Percentiles rank a stretch among this genome's conserved stretches.
Evolutionary conservation across 2,113 vertebrate genomes (phyloP).

Genomic region (Gallinago jamesoni): DNA sequence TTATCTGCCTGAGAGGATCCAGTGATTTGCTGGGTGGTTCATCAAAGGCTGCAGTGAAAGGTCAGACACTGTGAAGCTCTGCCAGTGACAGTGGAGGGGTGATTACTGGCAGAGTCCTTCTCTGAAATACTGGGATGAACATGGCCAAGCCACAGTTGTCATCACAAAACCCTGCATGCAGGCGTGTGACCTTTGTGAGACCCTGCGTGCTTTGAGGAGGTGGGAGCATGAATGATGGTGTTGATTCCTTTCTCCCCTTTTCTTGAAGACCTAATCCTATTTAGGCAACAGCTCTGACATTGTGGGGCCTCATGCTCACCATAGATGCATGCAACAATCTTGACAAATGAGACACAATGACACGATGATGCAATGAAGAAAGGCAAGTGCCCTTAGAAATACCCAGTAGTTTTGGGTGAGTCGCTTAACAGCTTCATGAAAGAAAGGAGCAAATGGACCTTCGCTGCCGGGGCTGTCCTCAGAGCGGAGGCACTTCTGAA

Average conservation of each 20-base stretch:
- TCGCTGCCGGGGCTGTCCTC: not conserved
- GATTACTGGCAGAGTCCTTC: not conserved
- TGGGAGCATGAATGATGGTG: not conserved
- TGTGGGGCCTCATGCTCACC: not conserved
- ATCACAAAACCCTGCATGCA: not conserved
- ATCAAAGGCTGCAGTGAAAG: not conserved
- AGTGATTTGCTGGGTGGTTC: not conserved
- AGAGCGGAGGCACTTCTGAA: not conserved
- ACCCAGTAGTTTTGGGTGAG: not conserved
- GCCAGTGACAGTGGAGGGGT: not conserved
- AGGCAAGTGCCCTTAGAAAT: not conserved
- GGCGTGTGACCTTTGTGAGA: accelerated
- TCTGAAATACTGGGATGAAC: not conserved
- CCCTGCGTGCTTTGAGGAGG: not conserved
- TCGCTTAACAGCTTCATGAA: not conserved
- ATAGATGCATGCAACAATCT: not conserved
- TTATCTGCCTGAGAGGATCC: not conserved
- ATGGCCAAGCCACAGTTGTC: not conserved
- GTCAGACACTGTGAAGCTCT: not conserved
- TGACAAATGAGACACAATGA: not conserved
- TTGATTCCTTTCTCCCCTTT: not conserved
- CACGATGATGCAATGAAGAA: not conserved
- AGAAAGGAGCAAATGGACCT: not conserved
- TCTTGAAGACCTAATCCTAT: not conserved
- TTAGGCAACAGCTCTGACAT: not conserved